phyloP scores from a whole-genome alignment of 2,888 invertebrate genomes.

The Amaurobius ferox region DNA sequence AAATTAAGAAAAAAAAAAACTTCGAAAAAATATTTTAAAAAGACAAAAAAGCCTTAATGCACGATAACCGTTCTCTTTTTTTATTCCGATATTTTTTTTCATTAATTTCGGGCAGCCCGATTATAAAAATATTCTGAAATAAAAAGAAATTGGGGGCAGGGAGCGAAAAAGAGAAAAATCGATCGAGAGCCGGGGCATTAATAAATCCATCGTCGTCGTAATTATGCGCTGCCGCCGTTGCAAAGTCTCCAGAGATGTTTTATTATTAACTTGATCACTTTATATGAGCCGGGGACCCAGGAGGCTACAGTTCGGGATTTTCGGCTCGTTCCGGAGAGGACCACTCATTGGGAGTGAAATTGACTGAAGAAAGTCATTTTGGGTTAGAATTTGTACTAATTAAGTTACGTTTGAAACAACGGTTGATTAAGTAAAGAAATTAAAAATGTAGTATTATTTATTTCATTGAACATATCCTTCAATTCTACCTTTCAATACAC shows the following conservation, averaged over 20 bases:
- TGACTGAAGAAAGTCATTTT: background rate
- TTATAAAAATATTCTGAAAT: constrained; percentile 62
- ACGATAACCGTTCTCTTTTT: constrained; percentile 30
- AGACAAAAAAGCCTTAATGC: constrained; percentile 27
- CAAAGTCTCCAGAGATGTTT: constrained; percentile 58
- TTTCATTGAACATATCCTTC: too few relatives aligned
- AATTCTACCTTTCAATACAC: too few relatives aligned
- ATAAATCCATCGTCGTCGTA: constrained; percentile 65
- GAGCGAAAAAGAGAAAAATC: constrained; percentile 46
- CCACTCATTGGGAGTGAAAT: constrained; percentile 1
- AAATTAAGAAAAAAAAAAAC: background rate
- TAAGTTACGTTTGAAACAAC: background rate
- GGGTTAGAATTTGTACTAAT: background rate
- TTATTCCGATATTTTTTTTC: constrained; percentile 41
- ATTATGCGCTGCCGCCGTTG: constrained; percentile 44
- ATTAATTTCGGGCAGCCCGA: constrained; percentile 45
- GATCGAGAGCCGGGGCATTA: constrained; percentile 64
- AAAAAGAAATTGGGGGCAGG: constrained; percentile 14
- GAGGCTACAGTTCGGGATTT: background rate
- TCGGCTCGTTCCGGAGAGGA: background rate
- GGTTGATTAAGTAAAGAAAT: too few relatives aligned
- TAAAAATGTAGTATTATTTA: too few relatives aligned
- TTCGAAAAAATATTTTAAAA: background rate
- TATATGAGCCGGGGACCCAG: constrained; percentile 27
- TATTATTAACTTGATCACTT: constrained; percentile 71